These are phyloP conservation scores for Puffinus mauretanicus DNA, from an alignment of 2,113 vertebrate genomes.

Conservation along the genomic window DNA sequence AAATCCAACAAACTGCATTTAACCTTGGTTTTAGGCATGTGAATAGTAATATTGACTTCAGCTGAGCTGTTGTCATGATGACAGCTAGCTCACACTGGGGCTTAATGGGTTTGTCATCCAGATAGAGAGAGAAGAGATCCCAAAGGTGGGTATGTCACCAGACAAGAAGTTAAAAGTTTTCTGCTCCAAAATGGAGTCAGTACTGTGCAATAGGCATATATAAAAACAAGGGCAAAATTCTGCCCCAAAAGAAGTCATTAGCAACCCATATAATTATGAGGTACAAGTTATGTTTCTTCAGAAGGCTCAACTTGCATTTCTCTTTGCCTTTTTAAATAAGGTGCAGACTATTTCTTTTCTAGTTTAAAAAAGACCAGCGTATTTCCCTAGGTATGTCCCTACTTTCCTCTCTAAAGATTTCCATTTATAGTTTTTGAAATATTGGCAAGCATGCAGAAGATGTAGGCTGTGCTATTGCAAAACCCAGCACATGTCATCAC, in stretches of 20 bases:
- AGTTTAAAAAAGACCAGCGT: background rate
- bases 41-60: background rate
- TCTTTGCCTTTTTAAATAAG: background rate
- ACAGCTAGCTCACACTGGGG: background rate
- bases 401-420: background rate
- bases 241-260: background rate
- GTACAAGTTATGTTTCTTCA: background rate
- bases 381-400: background rate
- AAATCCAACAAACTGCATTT: background rate
- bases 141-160: background rate
- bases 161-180: background rate
- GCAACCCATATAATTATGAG: background rate
- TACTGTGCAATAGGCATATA: background rate
- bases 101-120: background rate
- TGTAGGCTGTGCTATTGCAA: slow-evolving; percentile 40
- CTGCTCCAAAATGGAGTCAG: background rate
- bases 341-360: background rate
- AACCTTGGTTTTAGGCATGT: background rate
- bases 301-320: background rate
- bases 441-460: slow-evolving; percentile 20
- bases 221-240: background rate
- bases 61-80: background rate
- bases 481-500: slow-evolving; percentile 19
- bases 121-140: background rate
- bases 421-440: slow-evolving; percentile 28